Evolutionary conservation across 2,888 invertebrate species (phyloP).

Genomic region (Erebia ligea): DNA sequence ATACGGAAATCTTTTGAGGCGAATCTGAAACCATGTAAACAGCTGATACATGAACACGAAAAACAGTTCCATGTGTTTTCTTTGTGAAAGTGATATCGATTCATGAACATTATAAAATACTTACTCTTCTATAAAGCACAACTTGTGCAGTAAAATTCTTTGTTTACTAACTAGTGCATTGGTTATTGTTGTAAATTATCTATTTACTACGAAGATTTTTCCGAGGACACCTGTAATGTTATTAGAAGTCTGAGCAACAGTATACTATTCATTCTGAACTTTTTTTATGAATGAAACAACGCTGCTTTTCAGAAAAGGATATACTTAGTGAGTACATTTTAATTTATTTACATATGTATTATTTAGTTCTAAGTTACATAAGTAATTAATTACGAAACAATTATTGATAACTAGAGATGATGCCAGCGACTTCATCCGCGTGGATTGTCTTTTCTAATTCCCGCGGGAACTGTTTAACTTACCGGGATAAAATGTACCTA

Average conservation of each 20-base stretch:
- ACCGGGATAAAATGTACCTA: too few relatives aligned
- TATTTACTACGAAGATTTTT: conserved; percentile 28
- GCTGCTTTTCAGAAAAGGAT: conserved; percentile 21
- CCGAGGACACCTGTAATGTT: conserved; percentile 24
- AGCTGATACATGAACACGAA: conserved; percentile 56
- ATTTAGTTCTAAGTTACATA: not conserved
- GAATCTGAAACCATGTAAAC: conserved; percentile 64
- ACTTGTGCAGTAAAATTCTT: conserved; percentile 43
- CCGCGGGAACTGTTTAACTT: too few relatives aligned
- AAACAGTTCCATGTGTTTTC: conserved; percentile 31
- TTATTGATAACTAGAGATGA: too few relatives aligned
- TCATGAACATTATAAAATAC: conserved; percentile 27
- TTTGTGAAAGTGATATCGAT: conserved; percentile 41
- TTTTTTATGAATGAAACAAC: conserved; percentile 26
- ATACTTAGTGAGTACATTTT: conserved; percentile 29
- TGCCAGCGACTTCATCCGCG: too few relatives aligned
- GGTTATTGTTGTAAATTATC: conserved; percentile 28
- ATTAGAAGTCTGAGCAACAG: conserved; percentile 25
- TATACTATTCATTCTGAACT: conserved; percentile 15
- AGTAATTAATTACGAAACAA: too few relatives aligned
- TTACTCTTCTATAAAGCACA: conserved; percentile 30
- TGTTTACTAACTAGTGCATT: conserved; percentile 37
- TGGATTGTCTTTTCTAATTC: too few relatives aligned
- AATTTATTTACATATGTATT: not conserved
- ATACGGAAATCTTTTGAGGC: conserved; percentile 59